These are phyloP conservation scores for Xiphorhynchus erythropygius DNA, from an alignment of 2,797 vertebrate species.

Conservation along the genomic window DNA sequence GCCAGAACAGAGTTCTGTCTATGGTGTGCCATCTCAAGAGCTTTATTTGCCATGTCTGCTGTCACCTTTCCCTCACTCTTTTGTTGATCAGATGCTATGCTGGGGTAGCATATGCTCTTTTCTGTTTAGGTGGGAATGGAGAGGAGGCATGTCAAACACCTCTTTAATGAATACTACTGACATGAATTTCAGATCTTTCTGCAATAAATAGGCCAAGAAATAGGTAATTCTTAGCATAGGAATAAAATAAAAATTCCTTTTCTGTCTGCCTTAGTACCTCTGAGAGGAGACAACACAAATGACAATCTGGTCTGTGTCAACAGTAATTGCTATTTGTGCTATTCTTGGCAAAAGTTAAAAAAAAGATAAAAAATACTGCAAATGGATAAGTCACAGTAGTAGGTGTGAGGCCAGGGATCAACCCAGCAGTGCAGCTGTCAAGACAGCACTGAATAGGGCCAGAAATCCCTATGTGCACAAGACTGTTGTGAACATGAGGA, in stretches of 20 bases:
- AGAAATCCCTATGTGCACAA: accelerated
- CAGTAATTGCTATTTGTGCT: background rate
- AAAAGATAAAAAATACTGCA: background rate
- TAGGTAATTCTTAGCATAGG: background rate
- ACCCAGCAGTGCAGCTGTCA: background rate
- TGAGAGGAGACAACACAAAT: background rate
- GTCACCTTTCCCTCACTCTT: background rate
- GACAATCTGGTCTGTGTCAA: background rate
- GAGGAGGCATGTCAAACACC: background rate
- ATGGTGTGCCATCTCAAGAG: background rate
- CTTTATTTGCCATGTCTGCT: background rate
- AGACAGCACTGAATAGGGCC: background rate
- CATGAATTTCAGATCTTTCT: background rate
- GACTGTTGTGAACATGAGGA: background rate
- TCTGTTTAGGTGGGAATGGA: background rate
- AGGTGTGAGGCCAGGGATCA: background rate
- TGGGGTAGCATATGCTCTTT: background rate
- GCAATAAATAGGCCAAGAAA: background rate
- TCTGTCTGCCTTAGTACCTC: background rate
- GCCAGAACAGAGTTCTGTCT: background rate
- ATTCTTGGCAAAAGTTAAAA: accelerated
- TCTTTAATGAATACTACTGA: background rate
- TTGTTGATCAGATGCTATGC: background rate
- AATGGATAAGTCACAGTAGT: background rate
- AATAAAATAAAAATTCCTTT: background rate